These are phyloP conservation scores for Vanacampus margaritifer DNA, from an alignment of 2,113 vertebrate genomes.

Conservation along the genomic window DNA sequence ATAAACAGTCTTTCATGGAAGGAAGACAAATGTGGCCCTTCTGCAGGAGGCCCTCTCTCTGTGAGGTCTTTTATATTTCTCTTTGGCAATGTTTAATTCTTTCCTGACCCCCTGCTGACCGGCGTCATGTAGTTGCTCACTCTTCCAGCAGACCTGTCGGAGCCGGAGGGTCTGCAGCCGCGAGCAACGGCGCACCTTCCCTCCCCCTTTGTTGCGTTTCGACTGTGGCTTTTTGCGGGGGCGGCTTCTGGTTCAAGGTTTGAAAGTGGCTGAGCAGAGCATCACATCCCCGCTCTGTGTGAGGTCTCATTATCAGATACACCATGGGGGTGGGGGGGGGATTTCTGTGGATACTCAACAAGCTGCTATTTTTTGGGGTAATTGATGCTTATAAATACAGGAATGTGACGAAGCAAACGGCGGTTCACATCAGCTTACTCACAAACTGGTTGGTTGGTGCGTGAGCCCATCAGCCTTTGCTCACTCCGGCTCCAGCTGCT, in stretches of 20 bases:
- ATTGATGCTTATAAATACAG: constrained; percentile 78
- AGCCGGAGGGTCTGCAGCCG: constrained; percentile 56
- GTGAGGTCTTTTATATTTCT: constrained; percentile 64
- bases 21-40: constrained; percentile 48
- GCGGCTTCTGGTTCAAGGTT: constrained; percentile 39
- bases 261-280: constrained; percentile 53
- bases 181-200: constrained; percentile 40
- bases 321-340: constrained; percentile 53
- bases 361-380: constrained; percentile 72
- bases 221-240: constrained; percentile 40
- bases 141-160: constrained; percentile 59
- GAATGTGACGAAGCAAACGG: constrained; percentile 80
- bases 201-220: constrained; percentile 28
- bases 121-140: constrained; percentile 50
- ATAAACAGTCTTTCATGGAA: constrained; percentile 46
- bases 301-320: constrained; percentile 79
- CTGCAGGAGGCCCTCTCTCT: constrained; percentile 48
- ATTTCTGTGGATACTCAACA: constrained; percentile 70
- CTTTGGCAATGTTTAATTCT: constrained; percentile 61
- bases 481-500: constrained; percentile 14
- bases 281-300: constrained; percentile 66
- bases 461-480: constrained; percentile 33
- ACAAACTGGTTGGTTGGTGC: constrained; percentile 47
- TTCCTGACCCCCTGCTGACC: constrained; percentile 58
- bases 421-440: constrained; percentile 61